Evolutionary conservation across 2,797 vertebrate species (phyloP).

Genomic region (Poeciliopsis presidionis): DNA sequence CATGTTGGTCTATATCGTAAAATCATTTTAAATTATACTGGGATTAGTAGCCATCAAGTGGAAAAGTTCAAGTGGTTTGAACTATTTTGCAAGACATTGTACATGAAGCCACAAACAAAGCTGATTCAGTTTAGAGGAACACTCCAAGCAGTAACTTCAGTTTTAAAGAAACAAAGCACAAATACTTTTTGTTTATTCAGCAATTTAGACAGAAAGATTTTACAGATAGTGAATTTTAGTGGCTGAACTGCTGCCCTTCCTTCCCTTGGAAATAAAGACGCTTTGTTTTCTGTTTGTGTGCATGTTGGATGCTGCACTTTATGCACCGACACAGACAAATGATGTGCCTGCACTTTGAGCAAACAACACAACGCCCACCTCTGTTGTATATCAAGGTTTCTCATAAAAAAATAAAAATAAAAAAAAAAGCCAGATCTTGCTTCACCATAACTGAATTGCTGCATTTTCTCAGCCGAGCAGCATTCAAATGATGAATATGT

Average conservation of each 20-base stretch:
- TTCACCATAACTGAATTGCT: conserved; percentile 13
- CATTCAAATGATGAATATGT: conserved; percentile 23
- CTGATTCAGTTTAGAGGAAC: not conserved
- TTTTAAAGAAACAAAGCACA: not conserved
- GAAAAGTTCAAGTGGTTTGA: not conserved
- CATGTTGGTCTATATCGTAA: not conserved
- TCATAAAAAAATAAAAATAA: conserved; percentile 32
- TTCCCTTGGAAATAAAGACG: conserved; percentile 18
- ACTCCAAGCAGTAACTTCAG: not conserved
- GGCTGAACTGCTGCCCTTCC: conserved; percentile 10
- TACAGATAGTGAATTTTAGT: not conserved
- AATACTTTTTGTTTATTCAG: not conserved
- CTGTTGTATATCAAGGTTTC: conserved; percentile 16
- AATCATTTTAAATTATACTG: not conserved
- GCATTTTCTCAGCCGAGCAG: conserved; percentile 21
- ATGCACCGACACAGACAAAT: conserved; percentile 9
- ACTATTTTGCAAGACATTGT: not conserved
- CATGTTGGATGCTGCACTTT: conserved; percentile 33
- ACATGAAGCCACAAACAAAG: not conserved
- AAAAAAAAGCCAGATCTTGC: conserved; percentile 21
- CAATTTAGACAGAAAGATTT: not conserved
- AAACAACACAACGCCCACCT: conserved; percentile 51
- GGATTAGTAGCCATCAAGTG: not conserved
- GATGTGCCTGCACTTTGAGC: conserved; percentile 46
- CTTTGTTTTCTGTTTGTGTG: conserved; percentile 5